A percentile compares a stretch with the other conserved stretches of the same genome.
Conservation (phyloP, 92 coral and sea anemone genomes). For the Pocillopora meandrina region DNA sequence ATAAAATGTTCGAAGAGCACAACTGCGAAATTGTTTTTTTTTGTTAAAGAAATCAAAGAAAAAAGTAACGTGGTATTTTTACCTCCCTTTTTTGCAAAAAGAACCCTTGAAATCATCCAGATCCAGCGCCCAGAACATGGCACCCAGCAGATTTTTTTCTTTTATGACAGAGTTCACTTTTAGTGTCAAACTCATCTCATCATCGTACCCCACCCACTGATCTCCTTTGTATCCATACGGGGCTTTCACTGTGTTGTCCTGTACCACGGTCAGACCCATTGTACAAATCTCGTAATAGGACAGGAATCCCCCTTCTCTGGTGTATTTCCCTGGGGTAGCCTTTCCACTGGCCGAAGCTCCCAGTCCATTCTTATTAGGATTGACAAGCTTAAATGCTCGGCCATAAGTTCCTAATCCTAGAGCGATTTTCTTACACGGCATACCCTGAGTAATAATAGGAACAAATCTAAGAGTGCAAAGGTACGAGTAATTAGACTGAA, state of each 20-base stretch:
- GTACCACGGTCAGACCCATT: conserved; percentile 57
- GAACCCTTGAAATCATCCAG: conserved; percentile 70
- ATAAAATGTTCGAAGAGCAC: too few relatives aligned
- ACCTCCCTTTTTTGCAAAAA: conserved; percentile 66
- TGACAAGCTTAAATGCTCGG: conserved; percentile 58
- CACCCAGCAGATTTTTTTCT: conserved; percentile 66
- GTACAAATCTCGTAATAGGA: conserved; percentile 79
- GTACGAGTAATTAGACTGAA: not conserved
- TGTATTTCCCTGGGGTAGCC: conserved; percentile 62
- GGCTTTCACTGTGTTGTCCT: conserved; percentile 54
- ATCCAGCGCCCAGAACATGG: conserved; percentile 87
- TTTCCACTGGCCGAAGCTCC: conserved; percentile 68
- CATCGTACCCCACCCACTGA: conserved; percentile 84
- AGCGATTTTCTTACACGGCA: conserved; percentile 80
- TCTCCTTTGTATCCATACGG: conserved; percentile 82
- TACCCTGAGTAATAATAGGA: conserved; percentile 30
- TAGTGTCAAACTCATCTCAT: conserved; percentile 54
- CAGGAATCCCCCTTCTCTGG: conserved; percentile 66
- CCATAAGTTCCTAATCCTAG: conserved; percentile 84
- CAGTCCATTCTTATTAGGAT: conserved; percentile 60
- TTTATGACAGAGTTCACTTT: conserved; percentile 70
- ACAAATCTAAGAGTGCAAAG: not conserved
- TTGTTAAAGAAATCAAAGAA: not conserved
- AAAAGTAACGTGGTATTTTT: not conserved
- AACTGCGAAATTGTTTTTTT: not conserved